Evolutionary conservation across 1,140 invertebrate species (phyloP).

Genomic region (Scylla paramamosain): DNA sequence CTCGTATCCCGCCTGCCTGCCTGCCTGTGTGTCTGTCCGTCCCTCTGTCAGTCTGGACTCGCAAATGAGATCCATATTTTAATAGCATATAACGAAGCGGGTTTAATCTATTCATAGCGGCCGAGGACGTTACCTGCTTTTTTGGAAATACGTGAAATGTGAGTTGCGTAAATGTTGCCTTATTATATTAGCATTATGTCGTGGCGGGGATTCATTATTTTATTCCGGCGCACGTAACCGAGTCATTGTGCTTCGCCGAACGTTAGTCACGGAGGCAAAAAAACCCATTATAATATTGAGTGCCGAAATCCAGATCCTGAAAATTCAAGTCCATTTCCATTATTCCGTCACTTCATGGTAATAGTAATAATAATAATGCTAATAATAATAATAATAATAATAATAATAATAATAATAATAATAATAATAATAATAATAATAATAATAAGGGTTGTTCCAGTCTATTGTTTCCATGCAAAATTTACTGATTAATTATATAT

Average conservation of each 20-base stretch:
- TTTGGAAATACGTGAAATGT: neutral
- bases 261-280: neutral
- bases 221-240: neutral
- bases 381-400: too few relatives aligned
- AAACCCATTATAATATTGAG: neutral
- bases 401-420: too few relatives aligned
- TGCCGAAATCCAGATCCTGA: neutral
- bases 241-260: neutral
- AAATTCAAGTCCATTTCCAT: neutral
- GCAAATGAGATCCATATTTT: constrained; percentile 6
- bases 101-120: neutral
- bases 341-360: neutral
- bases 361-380: neutral
- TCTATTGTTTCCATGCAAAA: neutral
- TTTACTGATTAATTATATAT: neutral
- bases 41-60: neutral
- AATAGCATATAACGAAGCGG: neutral
- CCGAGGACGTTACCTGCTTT: neutral
- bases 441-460: neutral
- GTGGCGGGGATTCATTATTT: neutral
- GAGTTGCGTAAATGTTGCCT: neutral
- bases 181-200: constrained; percentile 12
- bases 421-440: too few relatives aligned
- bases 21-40: neutral
- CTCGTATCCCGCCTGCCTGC: neutral